Percentiles rank a stretch among this genome's conserved stretches.
Evolutionary conservation across 2,797 vertebrate species (phyloP).

Genomic region (Zalophus californianus): DNA sequence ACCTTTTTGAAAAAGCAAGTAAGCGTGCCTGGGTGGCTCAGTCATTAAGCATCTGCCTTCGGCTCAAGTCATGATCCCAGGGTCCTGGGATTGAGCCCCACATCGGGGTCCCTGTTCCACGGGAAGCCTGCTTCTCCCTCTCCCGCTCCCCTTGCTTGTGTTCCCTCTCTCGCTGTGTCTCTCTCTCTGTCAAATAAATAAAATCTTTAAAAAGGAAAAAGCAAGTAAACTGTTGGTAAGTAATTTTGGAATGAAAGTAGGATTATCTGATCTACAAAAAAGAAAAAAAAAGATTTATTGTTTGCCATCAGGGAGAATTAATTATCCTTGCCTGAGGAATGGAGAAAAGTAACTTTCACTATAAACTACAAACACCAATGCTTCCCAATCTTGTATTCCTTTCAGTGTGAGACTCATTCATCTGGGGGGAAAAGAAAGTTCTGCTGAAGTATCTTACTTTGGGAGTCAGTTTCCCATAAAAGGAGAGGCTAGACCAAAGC

Average conservation of each 20-base stretch:
- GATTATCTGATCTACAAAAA: slow-evolving; percentile 13
- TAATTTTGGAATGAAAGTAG: slow-evolving; percentile 20
- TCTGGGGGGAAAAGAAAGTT: neutral
- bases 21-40: neutral
- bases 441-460: neutral
- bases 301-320: neutral
- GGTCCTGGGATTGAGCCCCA: no score
- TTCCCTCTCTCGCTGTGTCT: no score
- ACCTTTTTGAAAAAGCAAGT: slow-evolving; percentile 26
- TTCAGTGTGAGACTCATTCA: neutral
- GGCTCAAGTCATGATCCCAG: no score
- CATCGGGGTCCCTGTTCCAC: no score
- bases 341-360: slow-evolving; percentile 48
- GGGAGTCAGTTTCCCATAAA: slow-evolving; percentile 16
- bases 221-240: neutral
- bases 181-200: no score
- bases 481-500: neutral
- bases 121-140: no score
- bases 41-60: no score
- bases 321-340: slow-evolving; percentile 31
- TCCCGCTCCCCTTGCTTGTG: no score
- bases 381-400: slow-evolving; percentile 8
- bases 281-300: neutral
- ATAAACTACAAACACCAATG: slow-evolving; percentile 45
- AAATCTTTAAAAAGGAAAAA: neutral